Evolutionary conservation across 2,113 vertebrate genomes (phyloP), one percentile per base, ranked within the genome.

Genomic region (Passer domesticus): DNA sequence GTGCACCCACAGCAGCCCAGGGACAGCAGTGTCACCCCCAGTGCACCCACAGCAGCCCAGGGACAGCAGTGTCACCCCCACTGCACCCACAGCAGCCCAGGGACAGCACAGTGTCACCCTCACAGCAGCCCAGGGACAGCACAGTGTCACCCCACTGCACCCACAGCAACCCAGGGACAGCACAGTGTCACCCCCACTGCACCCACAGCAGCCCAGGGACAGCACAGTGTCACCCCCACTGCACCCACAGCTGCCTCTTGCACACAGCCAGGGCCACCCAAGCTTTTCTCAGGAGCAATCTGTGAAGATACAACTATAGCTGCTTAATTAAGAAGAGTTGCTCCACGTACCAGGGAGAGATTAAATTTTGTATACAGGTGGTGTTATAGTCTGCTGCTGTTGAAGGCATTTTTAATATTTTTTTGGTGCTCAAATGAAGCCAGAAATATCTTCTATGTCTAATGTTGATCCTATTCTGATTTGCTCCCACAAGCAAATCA

Each of bases 41-140:
- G 0, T 35, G 10, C 18, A 28, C 19, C 10, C 53, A 12, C 13
- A 22, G 50, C 21, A 14, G 16, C 7, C 1, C 0, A 8, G 37
- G 50, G 50, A 33, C 53, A 46, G 72, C 33, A 10, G 41, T 41
- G 41, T 41, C 41, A 41, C 41, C 41, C 41, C 14, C 41, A 41
- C 6, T 13, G 41, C 41, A 41, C 41, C 41, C 41, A 12, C 47
- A 60, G 53, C 79, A 46, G 17, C 56, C 15, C 0, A 44, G 56
- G 41, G 33, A 49, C 39, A 43, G 69, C 37, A 1, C 30, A 39
- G 30, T 43, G 53, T 6, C 21, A 33, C 37, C 47, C 33, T 11
- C 44, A 27, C 0, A n/a, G n/a, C n/a, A n/a, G n/a, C n/a, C n/a
- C n/a, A n/a, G n/a, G n/a, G n/a, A n/a, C n/a, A n/a, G n/a, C n/a